Evolutionary conservation across 2,113 vertebrate genomes (phyloP).

Genomic region (Pardalotus punctatus): DNA sequence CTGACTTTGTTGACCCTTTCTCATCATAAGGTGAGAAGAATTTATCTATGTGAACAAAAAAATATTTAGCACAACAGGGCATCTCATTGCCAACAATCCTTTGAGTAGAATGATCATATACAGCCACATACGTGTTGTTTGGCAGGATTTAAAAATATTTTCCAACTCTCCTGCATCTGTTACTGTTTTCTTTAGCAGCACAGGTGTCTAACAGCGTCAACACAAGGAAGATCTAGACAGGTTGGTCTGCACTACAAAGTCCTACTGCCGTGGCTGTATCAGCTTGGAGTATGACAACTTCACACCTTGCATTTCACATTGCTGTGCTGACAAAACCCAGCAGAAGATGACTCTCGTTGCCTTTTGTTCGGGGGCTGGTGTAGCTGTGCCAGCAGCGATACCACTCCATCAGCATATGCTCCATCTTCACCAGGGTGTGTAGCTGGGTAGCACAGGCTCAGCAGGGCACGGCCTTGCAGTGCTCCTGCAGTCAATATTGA

Average conservation of each 20-base stretch:
- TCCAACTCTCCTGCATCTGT: conserved; percentile 26
- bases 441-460: not conserved
- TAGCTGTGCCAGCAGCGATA: not conserved
- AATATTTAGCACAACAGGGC: not conserved
- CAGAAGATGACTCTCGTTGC: not conserved
- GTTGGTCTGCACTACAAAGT: conserved; percentile 15
- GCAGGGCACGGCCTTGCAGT: fast-evolving
- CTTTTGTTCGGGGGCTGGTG: conserved; percentile 5
- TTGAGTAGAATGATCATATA: not conserved
- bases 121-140: not conserved
- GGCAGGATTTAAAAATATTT: conserved; percentile 10
- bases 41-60: not conserved
- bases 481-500: not conserved
- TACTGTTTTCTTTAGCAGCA: conserved; percentile 21
- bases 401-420: not conserved
- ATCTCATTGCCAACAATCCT: not conserved
- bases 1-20: not conserved
- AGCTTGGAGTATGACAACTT: not conserved
- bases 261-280: not conserved
- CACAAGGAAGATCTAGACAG: not conserved
- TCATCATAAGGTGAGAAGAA: conserved; percentile 1
- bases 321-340: conserved; percentile 35
- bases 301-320: conserved; percentile 25
- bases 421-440: not conserved
- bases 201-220: conserved; percentile 29